A percentile compares a stretch with the other conserved stretches of the same genome.
Conservation (phyloP, 2,797 vertebrate species). For the Lithobates pipiens region DNA sequence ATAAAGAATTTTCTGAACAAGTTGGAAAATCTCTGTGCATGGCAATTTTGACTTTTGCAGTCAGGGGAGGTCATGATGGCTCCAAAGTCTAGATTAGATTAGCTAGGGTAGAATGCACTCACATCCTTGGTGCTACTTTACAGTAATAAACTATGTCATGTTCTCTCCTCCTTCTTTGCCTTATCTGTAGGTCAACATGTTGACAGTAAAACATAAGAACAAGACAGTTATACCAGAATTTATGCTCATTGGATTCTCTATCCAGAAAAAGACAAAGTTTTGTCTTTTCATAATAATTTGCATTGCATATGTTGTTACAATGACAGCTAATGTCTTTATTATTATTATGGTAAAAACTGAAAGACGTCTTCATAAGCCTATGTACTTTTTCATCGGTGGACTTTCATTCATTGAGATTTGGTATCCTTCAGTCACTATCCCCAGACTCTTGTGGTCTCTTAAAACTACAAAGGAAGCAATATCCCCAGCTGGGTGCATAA, state of each 20-base stretch:
- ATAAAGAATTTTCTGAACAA: too few species aligned
- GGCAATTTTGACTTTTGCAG: too few species aligned
- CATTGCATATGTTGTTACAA: slow-evolving; percentile 27
- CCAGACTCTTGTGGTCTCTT: slow-evolving; percentile 31
- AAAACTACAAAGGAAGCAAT: slow-evolving; percentile 17
- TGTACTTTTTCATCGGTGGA: slow-evolving; percentile 50
- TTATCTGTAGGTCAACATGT: not conserved
- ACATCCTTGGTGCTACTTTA: too few species aligned
- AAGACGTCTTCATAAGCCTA: slow-evolving; percentile 42
- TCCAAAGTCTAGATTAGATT: too few species aligned
- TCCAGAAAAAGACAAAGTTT: not conserved
- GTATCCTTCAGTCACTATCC: slow-evolving; percentile 52
- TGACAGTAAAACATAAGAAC: slow-evolving; percentile 12
- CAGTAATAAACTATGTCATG: too few species aligned
- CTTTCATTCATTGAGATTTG: slow-evolving; percentile 51
- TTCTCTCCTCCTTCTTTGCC: too few species aligned
- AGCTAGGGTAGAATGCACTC: too few species aligned
- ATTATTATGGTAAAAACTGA: slow-evolving; percentile 20
- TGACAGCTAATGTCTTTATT: slow-evolving; percentile 24
- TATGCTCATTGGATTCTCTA: slow-evolving; percentile 27
- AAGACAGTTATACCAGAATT: slow-evolving; percentile 16
- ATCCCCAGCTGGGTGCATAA: slow-evolving; percentile 22
- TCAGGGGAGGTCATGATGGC: too few species aligned
- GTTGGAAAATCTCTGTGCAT: too few species aligned
- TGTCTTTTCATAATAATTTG: slow-evolving; percentile 19